Percentiles rank a stretch among this genome's conserved stretches.
phyloP scores from a whole-genome alignment of 2,888 invertebrate species.

The Rhagonycha lutea region DNA sequence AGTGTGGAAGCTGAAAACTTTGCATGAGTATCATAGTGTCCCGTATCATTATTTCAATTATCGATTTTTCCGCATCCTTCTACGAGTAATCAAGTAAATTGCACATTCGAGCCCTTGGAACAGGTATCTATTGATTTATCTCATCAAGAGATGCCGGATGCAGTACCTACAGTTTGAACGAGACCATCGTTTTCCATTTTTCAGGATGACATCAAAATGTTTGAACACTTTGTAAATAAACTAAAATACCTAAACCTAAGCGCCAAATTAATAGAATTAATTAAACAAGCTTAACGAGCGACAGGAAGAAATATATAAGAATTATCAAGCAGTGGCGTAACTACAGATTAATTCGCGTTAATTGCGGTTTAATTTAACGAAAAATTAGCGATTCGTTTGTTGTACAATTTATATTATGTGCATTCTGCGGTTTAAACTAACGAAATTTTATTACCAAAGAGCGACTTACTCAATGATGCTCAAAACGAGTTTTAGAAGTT shows the following conservation, averaged over 20 bases:
- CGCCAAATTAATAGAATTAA: not conserved
- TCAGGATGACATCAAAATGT: not conserved
- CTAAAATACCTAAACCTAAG: not conserved
- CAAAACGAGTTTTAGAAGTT: not conserved
- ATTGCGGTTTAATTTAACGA: not conserved
- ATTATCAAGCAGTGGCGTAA: not conserved
- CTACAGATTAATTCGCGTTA: not conserved
- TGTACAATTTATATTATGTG: not conserved
- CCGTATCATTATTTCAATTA: not conserved
- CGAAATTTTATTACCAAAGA: not conserved
- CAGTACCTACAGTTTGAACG: not conserved
- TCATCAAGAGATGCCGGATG: not conserved
- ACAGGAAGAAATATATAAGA: not conserved
- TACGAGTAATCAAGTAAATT: not conserved
- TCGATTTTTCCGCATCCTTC: not conserved
- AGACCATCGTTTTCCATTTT: not conserved
- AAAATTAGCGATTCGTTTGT: not conserved
- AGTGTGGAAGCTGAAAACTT: not conserved
- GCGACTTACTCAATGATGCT: not conserved
- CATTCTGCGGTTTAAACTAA: not conserved
- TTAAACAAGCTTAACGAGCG: not conserved
- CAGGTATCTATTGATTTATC: not conserved
- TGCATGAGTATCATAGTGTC: not conserved
- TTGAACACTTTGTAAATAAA: not conserved
- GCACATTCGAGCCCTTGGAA: not conserved